A percentile compares a stretch with the other conserved stretches of the same genome.
phyloP scores from a whole-genome alignment of 2,888 invertebrate species.

The Emmelina monodactyla region DNA sequence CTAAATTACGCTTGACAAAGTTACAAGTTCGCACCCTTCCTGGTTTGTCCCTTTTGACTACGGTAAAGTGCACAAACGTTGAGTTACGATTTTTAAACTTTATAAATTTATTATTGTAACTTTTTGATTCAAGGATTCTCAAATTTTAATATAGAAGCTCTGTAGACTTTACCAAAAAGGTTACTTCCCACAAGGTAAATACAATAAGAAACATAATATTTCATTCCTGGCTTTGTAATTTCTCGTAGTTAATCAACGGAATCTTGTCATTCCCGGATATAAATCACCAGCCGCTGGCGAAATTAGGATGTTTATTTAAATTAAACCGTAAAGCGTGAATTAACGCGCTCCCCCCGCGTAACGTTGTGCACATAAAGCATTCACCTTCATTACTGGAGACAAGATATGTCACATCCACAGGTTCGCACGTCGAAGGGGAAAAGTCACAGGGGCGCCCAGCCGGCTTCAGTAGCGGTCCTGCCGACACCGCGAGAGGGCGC shows the following conservation, averaged over 20 bases:
- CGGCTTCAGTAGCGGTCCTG: conserved; percentile 50
- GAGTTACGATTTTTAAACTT: conserved; percentile 14
- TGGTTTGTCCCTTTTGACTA: background rate
- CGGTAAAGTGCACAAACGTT: conserved; percentile 13
- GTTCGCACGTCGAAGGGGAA: conserved; percentile 61
- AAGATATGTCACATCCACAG: conserved; percentile 53
- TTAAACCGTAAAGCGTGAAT: background rate
- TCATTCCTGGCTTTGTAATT: too few relatives aligned
- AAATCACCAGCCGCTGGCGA: background rate
- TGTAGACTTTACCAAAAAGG: too few relatives aligned
- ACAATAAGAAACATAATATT: too few relatives aligned
- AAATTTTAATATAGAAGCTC: too few relatives aligned
- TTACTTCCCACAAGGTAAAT: too few relatives aligned
- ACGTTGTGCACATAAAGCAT: conserved; percentile 3
- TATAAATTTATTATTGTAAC: too few relatives aligned
- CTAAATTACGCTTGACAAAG: conserved; percentile 13
- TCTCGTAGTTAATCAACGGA: too few relatives aligned
- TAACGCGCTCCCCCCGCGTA: conserved; percentile 4
- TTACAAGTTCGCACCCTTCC: conserved; percentile 23
- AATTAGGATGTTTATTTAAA: background rate
- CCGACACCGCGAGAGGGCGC: conserved; percentile 60
- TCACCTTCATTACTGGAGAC: conserved; percentile 34
- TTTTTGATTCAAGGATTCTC: too few relatives aligned
- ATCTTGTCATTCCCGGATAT: too few relatives aligned
- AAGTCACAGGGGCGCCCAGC: conserved; percentile 38